phyloP scores from a whole-genome alignment of 2,888 invertebrate species.

The Amphipoea oculea region DNA sequence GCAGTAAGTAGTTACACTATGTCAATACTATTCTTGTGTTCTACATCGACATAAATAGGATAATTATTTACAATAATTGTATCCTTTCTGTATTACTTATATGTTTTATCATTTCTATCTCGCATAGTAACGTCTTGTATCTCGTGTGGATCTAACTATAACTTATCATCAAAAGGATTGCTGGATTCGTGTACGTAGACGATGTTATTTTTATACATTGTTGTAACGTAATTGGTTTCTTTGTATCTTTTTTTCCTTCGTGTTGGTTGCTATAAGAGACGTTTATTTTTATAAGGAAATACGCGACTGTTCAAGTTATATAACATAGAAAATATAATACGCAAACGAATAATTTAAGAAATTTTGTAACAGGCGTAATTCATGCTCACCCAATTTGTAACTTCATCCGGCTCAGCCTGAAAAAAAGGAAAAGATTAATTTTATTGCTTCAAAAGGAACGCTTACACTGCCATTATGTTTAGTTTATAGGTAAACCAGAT shows the following conservation, averaged over 20 bases:
- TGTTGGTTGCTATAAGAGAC: neutral
- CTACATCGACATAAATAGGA: neutral
- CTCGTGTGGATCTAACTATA: constrained; percentile 22
- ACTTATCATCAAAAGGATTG: constrained; percentile 12
- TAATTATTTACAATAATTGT: constrained; percentile 15
- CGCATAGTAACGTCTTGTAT: neutral
- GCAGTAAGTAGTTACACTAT: neutral
- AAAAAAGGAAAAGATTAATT: neutral
- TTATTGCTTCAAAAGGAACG: neutral
- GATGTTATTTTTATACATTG: constrained; percentile 21
- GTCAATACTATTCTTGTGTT: neutral
- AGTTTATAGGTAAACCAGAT: neutral
- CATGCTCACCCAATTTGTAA: neutral
- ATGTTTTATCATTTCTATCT: constrained; percentile 9
- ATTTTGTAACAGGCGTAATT: neutral
- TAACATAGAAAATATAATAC: neutral
- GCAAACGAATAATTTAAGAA: neutral
- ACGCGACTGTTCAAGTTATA: neutral
- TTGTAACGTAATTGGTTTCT: constrained; percentile 30
- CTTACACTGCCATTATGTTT: neutral
- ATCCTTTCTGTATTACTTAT: neutral
- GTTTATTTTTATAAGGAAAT: neutral
- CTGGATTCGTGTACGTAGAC: neutral
- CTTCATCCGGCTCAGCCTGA: too few relatives aligned
- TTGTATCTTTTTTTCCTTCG: neutral